Evolutionary conservation across 37 sponge, comb jelly and placozoan genomes (phyloP).

Genomic region (Haliclona indistincta): DNA sequence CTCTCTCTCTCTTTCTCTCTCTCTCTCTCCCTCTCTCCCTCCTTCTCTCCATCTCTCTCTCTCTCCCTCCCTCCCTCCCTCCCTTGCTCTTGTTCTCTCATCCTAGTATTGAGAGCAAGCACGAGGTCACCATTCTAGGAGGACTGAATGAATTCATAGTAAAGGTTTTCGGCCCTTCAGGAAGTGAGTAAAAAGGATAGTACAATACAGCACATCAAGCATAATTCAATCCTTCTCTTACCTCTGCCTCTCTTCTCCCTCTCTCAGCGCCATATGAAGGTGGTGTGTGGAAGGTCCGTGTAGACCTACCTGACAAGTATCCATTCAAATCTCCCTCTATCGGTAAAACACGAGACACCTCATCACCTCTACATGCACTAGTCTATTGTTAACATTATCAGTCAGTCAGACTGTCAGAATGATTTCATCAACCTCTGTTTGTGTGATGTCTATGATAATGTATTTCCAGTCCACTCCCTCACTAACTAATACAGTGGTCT

Average conservation of each 20-base stretch:
- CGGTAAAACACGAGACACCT: constrained; percentile 45
- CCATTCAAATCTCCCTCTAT: constrained; percentile 99
- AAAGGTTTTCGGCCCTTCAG: constrained; percentile 91
- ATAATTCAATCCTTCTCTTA: neutral
- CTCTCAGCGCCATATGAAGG: constrained; percentile 92
- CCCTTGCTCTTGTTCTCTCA: neutral
- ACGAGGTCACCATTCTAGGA: constrained; percentile 94
- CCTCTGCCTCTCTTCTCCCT: neutral
- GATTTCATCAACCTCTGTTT: neutral
- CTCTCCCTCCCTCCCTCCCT: neutral
- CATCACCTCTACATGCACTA: neutral
- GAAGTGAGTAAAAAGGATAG: constrained; percentile 63
- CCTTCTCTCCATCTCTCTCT: neutral
- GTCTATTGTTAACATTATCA: neutral
- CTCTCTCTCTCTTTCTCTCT: constrained; percentile 1
- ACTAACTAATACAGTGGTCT: too few relatives aligned
- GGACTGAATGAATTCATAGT: constrained; percentile 97
- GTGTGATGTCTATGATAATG: too few relatives aligned
- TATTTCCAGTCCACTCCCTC: too few relatives aligned
- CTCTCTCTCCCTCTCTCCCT: neutral
- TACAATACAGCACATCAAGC: neutral
- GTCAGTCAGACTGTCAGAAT: neutral
- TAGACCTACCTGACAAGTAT: constrained; percentile 96
- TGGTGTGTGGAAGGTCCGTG: constrained; percentile 96
- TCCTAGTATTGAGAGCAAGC: constrained; percentile 90